Base-by-base conservation (phyloP, 2,797 vertebrate species). In the Odontamblyopus lacepedii region DNA sequence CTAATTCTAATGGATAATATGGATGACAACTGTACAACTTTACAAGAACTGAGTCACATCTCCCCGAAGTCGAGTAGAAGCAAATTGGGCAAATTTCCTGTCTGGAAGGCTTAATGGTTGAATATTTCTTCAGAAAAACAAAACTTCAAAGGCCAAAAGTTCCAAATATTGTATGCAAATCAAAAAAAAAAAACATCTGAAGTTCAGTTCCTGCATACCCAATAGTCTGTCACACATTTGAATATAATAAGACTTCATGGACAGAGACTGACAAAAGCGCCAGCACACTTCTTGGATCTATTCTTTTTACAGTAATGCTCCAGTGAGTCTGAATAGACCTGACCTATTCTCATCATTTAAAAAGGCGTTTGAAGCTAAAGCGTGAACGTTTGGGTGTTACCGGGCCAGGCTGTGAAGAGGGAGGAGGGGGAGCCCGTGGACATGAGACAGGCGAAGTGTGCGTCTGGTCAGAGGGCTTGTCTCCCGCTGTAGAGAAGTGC, bases 401-500 rank as follows among this genome's bases (percentile, higher is more conserved):
- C 19, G 48, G 4, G 41, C 30, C 48, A 59, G 67, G 59, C 61
- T 56, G 77, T 72, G 19, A 27, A 63, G 26, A 63, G 63, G 48
- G 29, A 53, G 70, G 68, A 65, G 6, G 57, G 69, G 27, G 13
- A 7, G 56, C 5, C 8, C 5, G 13, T 19, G 23, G 71, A 69
- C 72, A 80, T 71, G 50, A 80, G 66, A 75, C 6, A 57, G 61
- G 44, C 48, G n/a, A 67, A 77, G 65, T 29, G 56, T 67, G 69
- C 61, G 77, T 70, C 38, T 65, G 78, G 70, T 77, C 73, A 78
- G 56, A 75, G 78, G 74, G 78, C 75, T 75, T 48, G 77, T 82
- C 79, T 86, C 72, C 59, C 53, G 76, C 78, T 80, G 74, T 35
- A 84, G 74, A 80, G 73, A 79, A 84, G 86, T 86, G 79, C 79